phyloP scores from a whole-genome alignment of 1,140 invertebrate species.

The Druon quercuslanigerum region DNA sequence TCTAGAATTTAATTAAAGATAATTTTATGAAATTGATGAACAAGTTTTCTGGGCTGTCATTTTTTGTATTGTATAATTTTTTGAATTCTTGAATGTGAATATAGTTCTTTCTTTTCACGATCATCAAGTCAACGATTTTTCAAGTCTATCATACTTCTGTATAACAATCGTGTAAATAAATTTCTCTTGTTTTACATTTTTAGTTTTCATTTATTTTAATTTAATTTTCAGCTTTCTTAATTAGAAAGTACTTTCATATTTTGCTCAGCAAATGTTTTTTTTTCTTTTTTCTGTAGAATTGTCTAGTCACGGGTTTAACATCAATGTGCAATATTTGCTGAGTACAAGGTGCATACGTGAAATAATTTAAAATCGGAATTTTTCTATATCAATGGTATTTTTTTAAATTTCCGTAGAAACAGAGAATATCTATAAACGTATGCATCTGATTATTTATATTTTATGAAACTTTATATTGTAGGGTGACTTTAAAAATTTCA shows the following conservation, averaged over 20 bases:
- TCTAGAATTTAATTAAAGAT: no score
- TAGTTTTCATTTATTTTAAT: constrained; percentile 32
- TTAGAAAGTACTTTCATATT: constrained; percentile 12
- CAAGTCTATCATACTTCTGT: constrained; percentile 1
- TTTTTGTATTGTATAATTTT: constrained; percentile 8
- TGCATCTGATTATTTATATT: no score
- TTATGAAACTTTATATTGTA: no score
- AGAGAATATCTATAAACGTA: no score
- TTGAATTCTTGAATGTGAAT: background rate
- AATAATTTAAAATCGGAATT: background rate
- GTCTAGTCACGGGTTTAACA: background rate
- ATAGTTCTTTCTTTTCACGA: background rate
- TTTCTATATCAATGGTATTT: background rate
- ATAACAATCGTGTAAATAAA: constrained; percentile 57
- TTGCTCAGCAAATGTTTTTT: constrained; percentile 16
- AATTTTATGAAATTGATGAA: background rate
- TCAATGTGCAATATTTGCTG: constrained; percentile 4
- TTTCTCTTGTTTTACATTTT: constrained; percentile 57
- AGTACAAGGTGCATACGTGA: background rate
- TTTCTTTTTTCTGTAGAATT: constrained; percentile 4
- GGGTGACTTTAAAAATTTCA: no score
- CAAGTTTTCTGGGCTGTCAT: background rate
- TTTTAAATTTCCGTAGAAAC: no score
- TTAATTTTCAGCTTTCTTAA: constrained; percentile 32
- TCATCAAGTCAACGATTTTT: constrained; percentile 16